Evolutionary conservation across 2,113 vertebrate species (phyloP), one percentile per base, ranked within the genome.

Genomic region (Holacanthus passer): DNA sequence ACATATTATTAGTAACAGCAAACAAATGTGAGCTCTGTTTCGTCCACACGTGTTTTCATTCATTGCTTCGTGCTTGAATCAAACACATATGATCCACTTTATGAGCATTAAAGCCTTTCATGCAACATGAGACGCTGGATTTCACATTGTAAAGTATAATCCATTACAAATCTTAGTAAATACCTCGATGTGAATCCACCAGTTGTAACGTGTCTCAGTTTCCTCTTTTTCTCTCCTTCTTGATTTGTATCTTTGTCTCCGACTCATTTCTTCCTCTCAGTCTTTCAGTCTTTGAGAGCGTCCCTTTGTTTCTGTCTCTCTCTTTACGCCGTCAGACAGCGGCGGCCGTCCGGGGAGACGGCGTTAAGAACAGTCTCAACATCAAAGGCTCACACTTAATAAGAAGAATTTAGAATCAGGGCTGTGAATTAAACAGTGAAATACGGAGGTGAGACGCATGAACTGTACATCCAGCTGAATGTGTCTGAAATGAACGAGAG

Each of bases 381-480:
- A 71, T 88, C 70, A 87, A 85, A 88, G 79, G n/a, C 41, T 80
- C 71, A 2, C 3, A 32, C n/a, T 82, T 82, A 20, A 27, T 39
- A 55, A 55, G n/a, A 11, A 5, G 9, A 27, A 39, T 27, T 39
- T n/a, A 50, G 31, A 5, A 7, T 50, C 65, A 16, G 45, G 11
- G 65, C 29, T 32, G 10, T 14, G 14, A 29, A 84, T 84, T 69
- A n/a, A 81, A 64, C 78, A 83, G 35, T 79, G 78, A 80, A 85
- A 82, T 63, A 52, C 58, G 24, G 41, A 24, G 22, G 39, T 16
- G 13, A 41, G 39, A 41, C 9, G 9, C 2, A 41, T 10, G 39
- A 41, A 35, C 19, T 22, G 17, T 5, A 29, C 45, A 39, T 52
- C 6, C n/a, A 39, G 55, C 9, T 39, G 3, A 19, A 1, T 43